Percentiles rank a stretch among this genome's conserved stretches.
phyloP scores from a whole-genome alignment of 2,888 invertebrate genomes.

The Caenorhabditis imperialis region DNA sequence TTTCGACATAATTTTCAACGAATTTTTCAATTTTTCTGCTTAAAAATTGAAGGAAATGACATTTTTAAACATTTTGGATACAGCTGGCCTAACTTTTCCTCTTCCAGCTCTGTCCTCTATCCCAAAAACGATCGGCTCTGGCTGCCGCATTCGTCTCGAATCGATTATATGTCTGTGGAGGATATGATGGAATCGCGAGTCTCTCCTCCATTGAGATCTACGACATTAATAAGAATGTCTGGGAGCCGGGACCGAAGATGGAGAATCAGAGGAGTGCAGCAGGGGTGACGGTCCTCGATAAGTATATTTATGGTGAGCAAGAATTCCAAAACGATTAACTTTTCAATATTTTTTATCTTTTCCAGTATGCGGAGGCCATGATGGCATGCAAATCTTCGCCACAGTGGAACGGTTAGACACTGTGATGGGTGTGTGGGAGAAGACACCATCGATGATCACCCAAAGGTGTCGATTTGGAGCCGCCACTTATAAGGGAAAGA shows the following conservation, averaged over 20 bases:
- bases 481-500: constrained; percentile 86
- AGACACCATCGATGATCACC: constrained; percentile 85
- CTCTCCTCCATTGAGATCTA: constrained; percentile 84
- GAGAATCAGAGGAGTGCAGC: constrained; percentile 80
- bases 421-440: constrained; percentile 81
- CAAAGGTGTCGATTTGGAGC: constrained; percentile 89
- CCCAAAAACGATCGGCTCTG: constrained; percentile 71
- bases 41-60: no score
- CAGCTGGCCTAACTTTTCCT: no score
- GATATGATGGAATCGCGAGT: constrained; percentile 83
- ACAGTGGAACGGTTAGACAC: constrained; percentile 87
- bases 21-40: neutral
- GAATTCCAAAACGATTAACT: neutral
- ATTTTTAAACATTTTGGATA: no score
- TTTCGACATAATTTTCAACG: neutral
- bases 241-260: constrained; percentile 79
- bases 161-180: constrained; percentile 73
- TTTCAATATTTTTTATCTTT: neutral
- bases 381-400: constrained; percentile 84
- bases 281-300: constrained; percentile 79
- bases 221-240: constrained; percentile 63
- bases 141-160: constrained; percentile 56
- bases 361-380: constrained; percentile 86
- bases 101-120: constrained; percentile 64
- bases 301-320: constrained; percentile 78